phyloP scores from a whole-genome alignment of 1,140 invertebrate species.

The Drosophila auraria region DNA sequence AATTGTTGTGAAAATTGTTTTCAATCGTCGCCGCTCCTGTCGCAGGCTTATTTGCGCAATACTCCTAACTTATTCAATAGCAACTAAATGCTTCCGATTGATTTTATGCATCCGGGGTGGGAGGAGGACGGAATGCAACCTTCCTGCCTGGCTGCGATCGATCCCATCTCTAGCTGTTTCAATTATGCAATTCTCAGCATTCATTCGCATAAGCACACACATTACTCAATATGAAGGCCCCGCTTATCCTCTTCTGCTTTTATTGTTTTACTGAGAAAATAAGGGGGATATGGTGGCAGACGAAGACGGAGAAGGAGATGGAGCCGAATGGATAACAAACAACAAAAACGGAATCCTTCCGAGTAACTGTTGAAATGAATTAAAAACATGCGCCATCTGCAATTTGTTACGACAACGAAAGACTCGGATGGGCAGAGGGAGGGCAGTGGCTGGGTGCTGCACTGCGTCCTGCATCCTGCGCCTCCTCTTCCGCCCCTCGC shows the following conservation, averaged over 20 bases:
- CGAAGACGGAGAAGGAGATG: slow-evolving; percentile 2
- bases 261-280: slow-evolving; percentile 59
- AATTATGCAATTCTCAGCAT: slow-evolving; percentile 58
- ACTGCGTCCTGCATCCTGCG: slow-evolving; percentile 39
- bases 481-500: slow-evolving; percentile 4
- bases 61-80: slow-evolving; percentile 52
- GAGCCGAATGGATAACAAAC: slow-evolving; percentile 43
- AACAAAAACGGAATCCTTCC: slow-evolving; percentile 42
- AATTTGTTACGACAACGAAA: slow-evolving; percentile 70
- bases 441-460: slow-evolving; percentile 2
- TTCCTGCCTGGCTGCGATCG: slow-evolving; percentile 21
- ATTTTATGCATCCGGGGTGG: slow-evolving; percentile 17
- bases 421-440: slow-evolving; percentile 15
- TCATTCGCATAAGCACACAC: slow-evolving; percentile 46
- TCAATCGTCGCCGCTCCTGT: slow-evolving; percentile 33
- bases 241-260: slow-evolving; percentile 47
- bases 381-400: slow-evolving; percentile 81
- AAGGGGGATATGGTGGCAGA: slow-evolving; percentile 2
- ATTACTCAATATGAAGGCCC: slow-evolving; percentile 56
- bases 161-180: slow-evolving; percentile 32
- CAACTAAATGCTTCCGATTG: slow-evolving; percentile 53
- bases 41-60: slow-evolving; percentile 47
- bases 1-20: slow-evolving; percentile 71
- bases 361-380: slow-evolving; percentile 73
- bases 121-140: slow-evolving; percentile 4